Evolutionary conservation across 1,140 invertebrate species (phyloP).

Genomic region (Asobara japonica): DNA sequence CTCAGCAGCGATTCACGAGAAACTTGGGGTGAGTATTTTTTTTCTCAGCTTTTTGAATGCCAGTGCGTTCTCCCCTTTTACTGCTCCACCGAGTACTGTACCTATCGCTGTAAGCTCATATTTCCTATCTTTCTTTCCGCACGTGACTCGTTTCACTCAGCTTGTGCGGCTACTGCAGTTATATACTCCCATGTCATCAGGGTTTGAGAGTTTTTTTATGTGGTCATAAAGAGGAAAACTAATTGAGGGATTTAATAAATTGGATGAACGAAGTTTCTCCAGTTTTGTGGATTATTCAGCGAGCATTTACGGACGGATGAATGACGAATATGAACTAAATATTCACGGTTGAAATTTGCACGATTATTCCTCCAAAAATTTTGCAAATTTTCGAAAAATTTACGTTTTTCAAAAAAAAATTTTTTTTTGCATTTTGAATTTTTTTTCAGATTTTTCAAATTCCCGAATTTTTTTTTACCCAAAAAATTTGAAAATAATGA

Average conservation of each 20-base stretch:
- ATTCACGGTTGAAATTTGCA: no score
- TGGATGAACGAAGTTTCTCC: not conserved
- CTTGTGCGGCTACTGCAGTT: not conserved
- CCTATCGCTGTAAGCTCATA: conserved; percentile 9
- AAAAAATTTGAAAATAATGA: no score
- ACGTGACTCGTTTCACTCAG: conserved; percentile 8
- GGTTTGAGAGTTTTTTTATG: not conserved
- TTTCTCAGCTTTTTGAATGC: not conserved
- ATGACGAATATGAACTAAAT: no score
- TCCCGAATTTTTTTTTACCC: no score
- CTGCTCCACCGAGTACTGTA: not conserved
- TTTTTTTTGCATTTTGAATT: no score
- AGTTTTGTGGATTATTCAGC: not conserved
- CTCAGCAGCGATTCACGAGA: not conserved
- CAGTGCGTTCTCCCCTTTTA: not conserved
- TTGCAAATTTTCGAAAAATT: no score
- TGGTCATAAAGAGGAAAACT: not conserved
- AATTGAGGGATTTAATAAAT: not conserved
- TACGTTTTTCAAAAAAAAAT: no score
- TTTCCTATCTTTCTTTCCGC: not conserved
- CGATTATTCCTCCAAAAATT: no score
- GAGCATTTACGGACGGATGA: no score
- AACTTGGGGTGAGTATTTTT: not conserved
- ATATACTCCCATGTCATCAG: not conserved
- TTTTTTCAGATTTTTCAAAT: no score